Evolutionary conservation across 92 coral and sea anemone species (phyloP).

Genomic region (Epizoanthus illoricatus): DNA sequence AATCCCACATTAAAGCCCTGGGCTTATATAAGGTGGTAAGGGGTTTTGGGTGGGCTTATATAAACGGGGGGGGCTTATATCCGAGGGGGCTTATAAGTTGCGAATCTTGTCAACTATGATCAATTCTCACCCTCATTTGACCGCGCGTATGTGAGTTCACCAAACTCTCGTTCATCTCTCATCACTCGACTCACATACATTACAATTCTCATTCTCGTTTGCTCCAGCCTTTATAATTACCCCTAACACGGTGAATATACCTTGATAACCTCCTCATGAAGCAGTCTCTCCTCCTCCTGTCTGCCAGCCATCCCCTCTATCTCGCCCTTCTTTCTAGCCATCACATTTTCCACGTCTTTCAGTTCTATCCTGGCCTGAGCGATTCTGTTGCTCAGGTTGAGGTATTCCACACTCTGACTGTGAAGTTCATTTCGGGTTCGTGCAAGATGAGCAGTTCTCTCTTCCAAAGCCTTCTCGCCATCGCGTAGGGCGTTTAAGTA

Average conservation of each 20-base stretch:
- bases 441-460: conserved; percentile 71
- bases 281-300: conserved; percentile 55
- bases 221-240: neutral
- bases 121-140: too few relatives aligned
- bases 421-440: conserved; percentile 75
- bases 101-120: too few relatives aligned
- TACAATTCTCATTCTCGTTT: too few relatives aligned
- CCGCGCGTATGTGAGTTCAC: too few relatives aligned
- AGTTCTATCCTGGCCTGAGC: conserved; percentile 61
- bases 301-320: conserved; percentile 45
- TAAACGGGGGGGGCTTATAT: too few relatives aligned
- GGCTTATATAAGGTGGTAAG: too few relatives aligned
- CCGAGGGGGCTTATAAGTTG: too few relatives aligned
- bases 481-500: conserved; percentile 69
- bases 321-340: conserved; percentile 48
- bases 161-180: too few relatives aligned
- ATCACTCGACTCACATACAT: too few relatives aligned
- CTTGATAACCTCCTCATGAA: conserved; percentile 55
- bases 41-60: too few relatives aligned
- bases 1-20: too few relatives aligned
- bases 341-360: conserved; percentile 52
- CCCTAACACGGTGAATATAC: conserved; percentile 3
- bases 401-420: conserved; percentile 68
- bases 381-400: conserved; percentile 63
- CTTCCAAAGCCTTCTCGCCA: conserved; percentile 78